These are phyloP conservation scores for Myxocyprinus asiaticus DNA, from an alignment of 2,113 vertebrate species.

Conservation along the genomic window DNA sequence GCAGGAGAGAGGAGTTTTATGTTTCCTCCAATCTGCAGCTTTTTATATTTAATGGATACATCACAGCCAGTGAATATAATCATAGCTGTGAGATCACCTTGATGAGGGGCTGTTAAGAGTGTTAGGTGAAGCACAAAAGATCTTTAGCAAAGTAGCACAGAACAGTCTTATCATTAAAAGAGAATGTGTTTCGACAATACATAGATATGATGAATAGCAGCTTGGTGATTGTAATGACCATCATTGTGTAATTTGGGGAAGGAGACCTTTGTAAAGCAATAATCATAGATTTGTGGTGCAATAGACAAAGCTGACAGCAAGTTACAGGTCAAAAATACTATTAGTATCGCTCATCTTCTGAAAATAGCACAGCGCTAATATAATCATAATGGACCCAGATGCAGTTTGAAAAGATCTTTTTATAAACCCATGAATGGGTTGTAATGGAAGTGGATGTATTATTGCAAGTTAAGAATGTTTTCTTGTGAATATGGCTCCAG, in stretches of 20 bases:
- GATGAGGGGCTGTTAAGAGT: neutral
- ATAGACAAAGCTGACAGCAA: constrained; percentile 33
- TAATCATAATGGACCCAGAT: constrained; percentile 39
- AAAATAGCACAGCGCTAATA: constrained; percentile 5
- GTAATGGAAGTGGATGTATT: neutral
- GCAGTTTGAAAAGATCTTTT: neutral
- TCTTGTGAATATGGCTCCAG: neutral
- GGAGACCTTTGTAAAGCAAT: constrained; percentile 38
- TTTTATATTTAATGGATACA: constrained; percentile 60
- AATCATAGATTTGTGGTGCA: constrained; percentile 47
- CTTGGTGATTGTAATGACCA: constrained; percentile 38
- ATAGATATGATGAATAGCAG: constrained; percentile 42
- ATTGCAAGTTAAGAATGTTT: neutral
- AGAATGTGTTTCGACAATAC: constrained; percentile 1
- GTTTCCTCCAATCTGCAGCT: constrained; percentile 52
- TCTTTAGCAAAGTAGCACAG: constrained; percentile 20
- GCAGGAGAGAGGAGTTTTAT: constrained; percentile 53
- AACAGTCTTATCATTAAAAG: neutral
- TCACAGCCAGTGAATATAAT: constrained; percentile 34
- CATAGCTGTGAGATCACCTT: constrained; percentile 18
- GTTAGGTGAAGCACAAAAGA: constrained; percentile 25
- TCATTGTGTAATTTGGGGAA: constrained; percentile 32
- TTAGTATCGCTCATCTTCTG: constrained; percentile 71
- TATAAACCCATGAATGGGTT: neutral
- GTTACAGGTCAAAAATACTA: constrained; percentile 45